Evolutionary conservation across 2,797 vertebrate genomes (phyloP).

Genomic region (Strix occidentalis): DNA sequence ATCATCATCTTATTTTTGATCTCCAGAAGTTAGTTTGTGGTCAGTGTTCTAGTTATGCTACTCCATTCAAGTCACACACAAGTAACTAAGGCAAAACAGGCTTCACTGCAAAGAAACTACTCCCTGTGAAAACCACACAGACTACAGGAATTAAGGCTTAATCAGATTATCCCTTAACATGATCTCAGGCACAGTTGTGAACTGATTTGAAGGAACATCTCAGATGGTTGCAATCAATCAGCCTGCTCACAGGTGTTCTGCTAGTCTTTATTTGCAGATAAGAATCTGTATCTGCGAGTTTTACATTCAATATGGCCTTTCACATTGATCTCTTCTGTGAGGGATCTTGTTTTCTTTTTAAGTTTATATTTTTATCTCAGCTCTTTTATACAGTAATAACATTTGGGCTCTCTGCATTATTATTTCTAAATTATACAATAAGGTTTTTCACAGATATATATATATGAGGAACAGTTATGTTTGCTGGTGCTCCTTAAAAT

Average conservation of each 20-base stretch:
- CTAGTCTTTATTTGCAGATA: neutral
- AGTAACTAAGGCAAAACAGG: neutral
- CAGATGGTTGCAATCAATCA: neutral
- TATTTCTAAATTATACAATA: neutral
- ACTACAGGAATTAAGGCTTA: neutral
- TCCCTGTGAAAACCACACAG: neutral
- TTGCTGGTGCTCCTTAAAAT: neutral
- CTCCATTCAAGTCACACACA: neutral
- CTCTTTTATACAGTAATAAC: neutral
- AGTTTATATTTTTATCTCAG: neutral
- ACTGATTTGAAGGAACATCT: neutral
- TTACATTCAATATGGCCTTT: neutral
- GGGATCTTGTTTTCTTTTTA: neutral
- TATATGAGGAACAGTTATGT: neutral
- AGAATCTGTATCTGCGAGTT: neutral
- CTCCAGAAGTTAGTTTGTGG: neutral
- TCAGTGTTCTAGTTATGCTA: neutral
- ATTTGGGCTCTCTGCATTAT: neutral
- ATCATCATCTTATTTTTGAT: neutral
- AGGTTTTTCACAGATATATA: neutral
- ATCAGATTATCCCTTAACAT: neutral
- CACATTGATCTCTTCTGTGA: neutral
- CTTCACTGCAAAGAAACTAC: neutral
- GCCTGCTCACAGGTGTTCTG: neutral
- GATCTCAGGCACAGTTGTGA: neutral